Conservation (phyloP, 2,888 invertebrate genomes). For the Hirtodrosophila alboralis region DNA sequence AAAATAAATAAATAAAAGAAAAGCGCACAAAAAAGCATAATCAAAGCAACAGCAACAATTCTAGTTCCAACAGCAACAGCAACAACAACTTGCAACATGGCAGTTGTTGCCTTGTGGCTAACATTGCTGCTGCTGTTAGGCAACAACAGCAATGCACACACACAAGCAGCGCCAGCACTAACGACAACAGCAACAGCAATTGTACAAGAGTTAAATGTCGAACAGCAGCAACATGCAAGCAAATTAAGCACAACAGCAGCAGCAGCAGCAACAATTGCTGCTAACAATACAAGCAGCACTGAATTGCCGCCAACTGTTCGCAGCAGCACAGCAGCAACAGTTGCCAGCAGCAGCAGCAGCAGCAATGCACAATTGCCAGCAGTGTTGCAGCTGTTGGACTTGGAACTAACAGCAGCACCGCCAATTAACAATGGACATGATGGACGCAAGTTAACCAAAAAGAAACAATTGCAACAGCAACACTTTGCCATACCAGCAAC, state of each 20-base stretch:
- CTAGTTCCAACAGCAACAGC: slow-evolving; percentile 1
- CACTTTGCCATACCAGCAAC: slow-evolving; percentile 65
- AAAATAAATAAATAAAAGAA: background rate
- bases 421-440: slow-evolving; percentile 76
- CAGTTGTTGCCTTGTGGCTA: slow-evolving; percentile 36
- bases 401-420: too few species aligned
- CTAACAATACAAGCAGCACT: slow-evolving; percentile 7
- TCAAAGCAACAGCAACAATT: slow-evolving; percentile 25
- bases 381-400: too few species aligned
- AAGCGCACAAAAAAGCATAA: slow-evolving; percentile 23
- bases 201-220: too few species aligned
- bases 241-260: background rate
- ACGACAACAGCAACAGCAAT: slow-evolving; percentile 25
- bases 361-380: background rate
- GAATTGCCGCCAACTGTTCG: background rate
- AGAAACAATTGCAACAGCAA: slow-evolving; percentile 82
- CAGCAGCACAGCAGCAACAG: background rate
- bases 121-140: slow-evolving; percentile 47
- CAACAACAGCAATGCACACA: slow-evolving; percentile 20
- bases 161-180: slow-evolving; percentile 30
- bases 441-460: slow-evolving; percentile 82
- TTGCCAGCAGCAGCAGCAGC: slow-evolving; percentile 2
- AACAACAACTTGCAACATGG: slow-evolving; percentile 43
- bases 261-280: slow-evolving; percentile 23
- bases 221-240: slow-evolving; percentile 10